Percentiles rank a stretch among this genome's conserved stretches.
These are phyloP conservation scores for Acanthosoma haemorrhoidale DNA, from an alignment of 2,888 invertebrate genomes.

Conservation along the genomic window DNA sequence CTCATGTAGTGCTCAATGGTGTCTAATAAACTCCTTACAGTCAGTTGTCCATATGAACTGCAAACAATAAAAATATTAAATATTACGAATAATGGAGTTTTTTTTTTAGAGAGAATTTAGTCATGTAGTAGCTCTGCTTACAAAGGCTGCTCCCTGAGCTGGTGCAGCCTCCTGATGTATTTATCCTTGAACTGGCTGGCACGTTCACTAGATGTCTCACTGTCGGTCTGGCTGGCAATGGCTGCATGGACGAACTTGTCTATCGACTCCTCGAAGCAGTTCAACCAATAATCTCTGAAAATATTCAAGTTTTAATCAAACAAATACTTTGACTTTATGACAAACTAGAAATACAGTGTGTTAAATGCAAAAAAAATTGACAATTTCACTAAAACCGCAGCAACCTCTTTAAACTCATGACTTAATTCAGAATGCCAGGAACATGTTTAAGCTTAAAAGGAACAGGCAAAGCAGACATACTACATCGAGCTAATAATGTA, in stretches of 20 bases:
- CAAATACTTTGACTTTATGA: neutral
- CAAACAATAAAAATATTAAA: constrained; percentile 35
- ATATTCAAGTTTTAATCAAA: neutral
- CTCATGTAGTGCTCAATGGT: constrained; percentile 86
- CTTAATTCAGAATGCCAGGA: no score
- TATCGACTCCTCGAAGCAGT: constrained; percentile 80
- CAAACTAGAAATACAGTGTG: neutral
- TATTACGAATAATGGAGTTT: neutral
- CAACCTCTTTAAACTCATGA: no score
- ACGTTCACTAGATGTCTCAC: constrained; percentile 68
- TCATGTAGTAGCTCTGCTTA: constrained; percentile 49
- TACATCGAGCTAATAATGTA: no score
- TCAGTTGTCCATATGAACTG: constrained; percentile 73
- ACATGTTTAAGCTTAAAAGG: no score
- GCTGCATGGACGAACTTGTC: constrained; percentile 81
- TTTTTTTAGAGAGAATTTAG: constrained; percentile 13
- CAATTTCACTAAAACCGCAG: no score
- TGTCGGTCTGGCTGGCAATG: constrained; percentile 67
- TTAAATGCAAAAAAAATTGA: neutral
- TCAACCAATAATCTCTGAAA: constrained; percentile 76
- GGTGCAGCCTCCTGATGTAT: constrained; percentile 71
- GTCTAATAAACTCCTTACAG: constrained; percentile 83
- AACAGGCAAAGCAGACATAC: no score
- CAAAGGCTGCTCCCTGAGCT: constrained; percentile 72
- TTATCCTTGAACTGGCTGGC: constrained; percentile 77